These are phyloP conservation scores for Apteryx mantelli DNA, from an alignment of 2,113 vertebrate genomes.

Conservation along the genomic window DNA sequence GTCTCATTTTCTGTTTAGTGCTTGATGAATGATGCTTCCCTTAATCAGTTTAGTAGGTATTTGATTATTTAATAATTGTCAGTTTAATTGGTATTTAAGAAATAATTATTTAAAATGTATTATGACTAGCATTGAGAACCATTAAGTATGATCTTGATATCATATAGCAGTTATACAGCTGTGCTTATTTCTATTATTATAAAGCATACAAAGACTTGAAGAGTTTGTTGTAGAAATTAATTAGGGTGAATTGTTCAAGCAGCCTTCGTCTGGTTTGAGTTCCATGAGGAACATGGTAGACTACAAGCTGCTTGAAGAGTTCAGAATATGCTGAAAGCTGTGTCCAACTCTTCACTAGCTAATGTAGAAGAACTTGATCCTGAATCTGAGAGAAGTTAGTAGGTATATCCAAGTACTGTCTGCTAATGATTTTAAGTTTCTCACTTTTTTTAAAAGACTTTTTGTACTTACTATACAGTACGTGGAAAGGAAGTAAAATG, in stretches of 20 bases:
- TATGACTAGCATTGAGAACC: neutral
- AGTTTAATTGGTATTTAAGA: neutral
- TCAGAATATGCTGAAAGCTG: neutral
- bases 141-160: neutral
- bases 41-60: neutral
- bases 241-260: neutral
- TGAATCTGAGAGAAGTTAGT: neutral
- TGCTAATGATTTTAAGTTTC: neutral
- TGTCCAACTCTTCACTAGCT: neutral
- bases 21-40: neutral
- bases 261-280: neutral
- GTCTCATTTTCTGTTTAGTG: neutral
- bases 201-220: neutral
- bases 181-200: neutral
- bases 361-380: neutral
- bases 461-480: neutral
- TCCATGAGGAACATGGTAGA: neutral
- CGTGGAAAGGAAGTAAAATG: neutral
- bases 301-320: neutral
- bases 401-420: neutral
- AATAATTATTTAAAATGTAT: neutral
- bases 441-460: neutral
- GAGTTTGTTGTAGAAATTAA: neutral
- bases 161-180: neutral
- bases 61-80: neutral